A percentile compares a stretch with the other conserved stretches of the same genome.
Conservation (phyloP, 64 coral and sea anemone genomes). For the Hydrozoanthus tunicans region DNA sequence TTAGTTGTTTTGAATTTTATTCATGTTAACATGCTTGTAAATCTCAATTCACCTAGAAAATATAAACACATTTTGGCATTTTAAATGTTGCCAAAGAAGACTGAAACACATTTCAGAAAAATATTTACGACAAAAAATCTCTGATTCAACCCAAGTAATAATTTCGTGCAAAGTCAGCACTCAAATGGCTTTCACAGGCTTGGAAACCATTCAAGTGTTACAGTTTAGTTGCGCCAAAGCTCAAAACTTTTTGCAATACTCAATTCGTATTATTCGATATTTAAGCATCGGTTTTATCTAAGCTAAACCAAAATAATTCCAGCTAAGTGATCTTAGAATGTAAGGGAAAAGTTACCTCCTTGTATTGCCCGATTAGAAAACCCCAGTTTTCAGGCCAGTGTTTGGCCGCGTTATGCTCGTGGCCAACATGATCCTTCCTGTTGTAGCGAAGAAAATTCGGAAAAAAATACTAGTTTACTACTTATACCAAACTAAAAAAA, state of each 20-base stretch:
- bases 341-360: slow-evolving; percentile 67
- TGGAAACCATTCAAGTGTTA: slow-evolving; percentile 28
- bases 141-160: neutral
- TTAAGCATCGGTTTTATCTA: neutral
- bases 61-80: too few species aligned
- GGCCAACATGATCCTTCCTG: slow-evolving; percentile 96
- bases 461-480: neutral
- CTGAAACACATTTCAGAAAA: too few species aligned
- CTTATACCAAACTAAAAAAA: neutral
- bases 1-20: too few species aligned
- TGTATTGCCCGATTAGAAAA: slow-evolving; percentile 93
- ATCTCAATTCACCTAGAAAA: too few species aligned
- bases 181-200: neutral
- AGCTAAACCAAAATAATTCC: neutral
- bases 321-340: neutral
- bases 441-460: neutral
- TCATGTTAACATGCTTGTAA: too few species aligned
- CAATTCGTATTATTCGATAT: neutral
- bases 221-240: neutral
- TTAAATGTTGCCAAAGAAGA: too few species aligned
- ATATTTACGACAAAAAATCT: too few species aligned
- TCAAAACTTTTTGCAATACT: neutral
- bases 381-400: slow-evolving; percentile 95
- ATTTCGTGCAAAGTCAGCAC: neutral
- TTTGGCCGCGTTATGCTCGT: slow-evolving; percentile 81